A percentile compares a stretch with the other conserved stretches of the same genome.
Evolutionary conservation across 2,113 vertebrate species (phyloP).

Genomic region (Emydocephalus ijimae): DNA sequence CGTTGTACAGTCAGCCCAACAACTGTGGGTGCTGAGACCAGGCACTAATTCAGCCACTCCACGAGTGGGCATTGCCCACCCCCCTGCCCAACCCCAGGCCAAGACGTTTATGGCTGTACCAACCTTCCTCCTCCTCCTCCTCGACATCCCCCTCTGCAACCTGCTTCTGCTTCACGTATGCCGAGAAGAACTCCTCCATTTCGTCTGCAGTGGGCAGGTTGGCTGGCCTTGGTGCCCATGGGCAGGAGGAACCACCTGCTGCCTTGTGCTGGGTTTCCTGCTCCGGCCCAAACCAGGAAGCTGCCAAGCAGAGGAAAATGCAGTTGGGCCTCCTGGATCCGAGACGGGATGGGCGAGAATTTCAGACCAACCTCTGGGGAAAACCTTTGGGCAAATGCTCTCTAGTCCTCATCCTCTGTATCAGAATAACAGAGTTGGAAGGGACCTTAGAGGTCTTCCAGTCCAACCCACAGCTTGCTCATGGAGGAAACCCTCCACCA

Average conservation of each 20-base stretch:
- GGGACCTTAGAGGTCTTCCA: not conserved
- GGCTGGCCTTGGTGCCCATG: not conserved
- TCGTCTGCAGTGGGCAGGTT: slow-evolving; percentile 34
- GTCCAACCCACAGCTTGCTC: not conserved
- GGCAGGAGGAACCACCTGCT: not conserved
- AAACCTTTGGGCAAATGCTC: not conserved
- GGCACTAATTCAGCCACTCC: not conserved
- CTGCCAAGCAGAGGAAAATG: slow-evolving; percentile 38
- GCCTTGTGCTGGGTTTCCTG: not conserved
- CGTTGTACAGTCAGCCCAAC: not conserved
- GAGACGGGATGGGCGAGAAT: not conserved
- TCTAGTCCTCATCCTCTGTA: too few species aligned
- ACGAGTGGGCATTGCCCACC: not conserved
- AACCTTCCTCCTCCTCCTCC: slow-evolving; percentile 65
- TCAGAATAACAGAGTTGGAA: not conserved
- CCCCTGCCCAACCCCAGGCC: not conserved
- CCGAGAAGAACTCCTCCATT: slow-evolving; percentile 76
- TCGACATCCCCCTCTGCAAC: slow-evolving; percentile 78
- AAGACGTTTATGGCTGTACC: not conserved
- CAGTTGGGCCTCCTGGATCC: not conserved
- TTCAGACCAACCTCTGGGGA: not conserved
- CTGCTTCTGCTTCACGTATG: slow-evolving; percentile 79
- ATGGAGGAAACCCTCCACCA: not conserved
- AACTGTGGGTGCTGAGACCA: not conserved
- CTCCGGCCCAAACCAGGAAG: slow-evolving; percentile 74